Percentiles rank a stretch among this genome's conserved stretches.
phyloP scores from a whole-genome alignment of 2,797 vertebrate species.

The Pangasius mekongensis region DNA sequence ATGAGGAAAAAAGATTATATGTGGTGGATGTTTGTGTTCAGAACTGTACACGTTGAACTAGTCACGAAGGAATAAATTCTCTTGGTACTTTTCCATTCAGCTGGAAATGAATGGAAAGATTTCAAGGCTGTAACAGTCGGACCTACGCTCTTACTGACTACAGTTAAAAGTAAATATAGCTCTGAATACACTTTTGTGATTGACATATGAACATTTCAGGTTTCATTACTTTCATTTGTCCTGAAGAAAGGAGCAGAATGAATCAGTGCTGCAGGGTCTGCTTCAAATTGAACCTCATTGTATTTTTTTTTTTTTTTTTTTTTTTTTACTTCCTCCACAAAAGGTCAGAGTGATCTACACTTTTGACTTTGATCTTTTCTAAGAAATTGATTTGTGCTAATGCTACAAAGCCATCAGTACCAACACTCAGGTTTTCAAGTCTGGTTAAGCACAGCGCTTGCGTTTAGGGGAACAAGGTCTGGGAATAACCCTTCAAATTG shows the following conservation, averaged over 20 bases:
- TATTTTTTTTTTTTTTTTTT: not conserved
- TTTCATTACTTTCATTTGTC: not conserved
- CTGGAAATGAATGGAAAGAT: not conserved
- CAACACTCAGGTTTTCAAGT: conserved; percentile 91
- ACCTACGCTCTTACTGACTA: not conserved
- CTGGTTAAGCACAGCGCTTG: conserved; percentile 91
- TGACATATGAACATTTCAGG: conserved; percentile 6
- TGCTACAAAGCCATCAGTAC: conserved; percentile 91
- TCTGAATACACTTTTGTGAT: not conserved
- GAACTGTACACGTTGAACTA: not conserved
- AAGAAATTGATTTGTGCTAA: conserved; percentile 91
- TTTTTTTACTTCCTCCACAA: conserved; percentile 78
- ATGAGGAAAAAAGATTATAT: not conserved
- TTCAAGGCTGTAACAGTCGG: not conserved
- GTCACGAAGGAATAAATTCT: not conserved
- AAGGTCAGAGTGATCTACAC: conserved; percentile 94
- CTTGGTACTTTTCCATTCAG: not conserved
- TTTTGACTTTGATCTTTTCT: conserved; percentile 94
- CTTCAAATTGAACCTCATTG: not conserved
- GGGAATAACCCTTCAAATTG: not conserved
- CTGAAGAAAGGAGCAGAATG: not conserved
- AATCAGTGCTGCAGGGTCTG: not conserved
- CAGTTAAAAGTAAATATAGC: not conserved
- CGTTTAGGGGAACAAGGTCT: conserved; percentile 81
- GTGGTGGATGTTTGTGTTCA: not conserved